A percentile compares a stretch with the other conserved stretches of the same genome.
Conservation (phyloP, 2,888 invertebrate species). For the Cyrtodaria siliqua region DNA sequence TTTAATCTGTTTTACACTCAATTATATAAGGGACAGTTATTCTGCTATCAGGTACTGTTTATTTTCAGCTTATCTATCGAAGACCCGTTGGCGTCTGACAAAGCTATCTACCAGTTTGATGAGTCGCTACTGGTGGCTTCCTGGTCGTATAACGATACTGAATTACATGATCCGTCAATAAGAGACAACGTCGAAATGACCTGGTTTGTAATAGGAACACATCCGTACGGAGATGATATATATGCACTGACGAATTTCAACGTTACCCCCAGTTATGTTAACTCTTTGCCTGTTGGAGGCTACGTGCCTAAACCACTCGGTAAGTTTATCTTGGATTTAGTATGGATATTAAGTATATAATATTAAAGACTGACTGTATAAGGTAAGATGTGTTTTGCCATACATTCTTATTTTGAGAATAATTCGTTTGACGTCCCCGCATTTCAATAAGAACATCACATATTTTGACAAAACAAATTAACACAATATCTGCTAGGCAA, state of each 20-base stretch:
- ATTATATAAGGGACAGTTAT: too few relatives aligned
- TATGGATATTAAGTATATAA: too few relatives aligned
- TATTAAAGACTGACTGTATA: too few relatives aligned
- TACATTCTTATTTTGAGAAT: too few relatives aligned
- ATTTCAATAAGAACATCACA: too few relatives aligned
- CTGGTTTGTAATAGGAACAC: conserved; percentile 55
- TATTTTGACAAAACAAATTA: too few relatives aligned
- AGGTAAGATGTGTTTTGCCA: too few relatives aligned
- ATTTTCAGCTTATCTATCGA: neutral
- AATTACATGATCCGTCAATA: neutral
- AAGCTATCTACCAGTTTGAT: neutral
- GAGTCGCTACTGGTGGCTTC: neutral
- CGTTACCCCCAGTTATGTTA: neutral
- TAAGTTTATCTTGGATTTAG: too few relatives aligned
- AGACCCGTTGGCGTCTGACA: neutral
- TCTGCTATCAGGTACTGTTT: too few relatives aligned
- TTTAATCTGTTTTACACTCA: too few relatives aligned
- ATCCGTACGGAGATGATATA: conserved; percentile 52
- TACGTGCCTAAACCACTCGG: neutral
- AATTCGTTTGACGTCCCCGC: too few relatives aligned
- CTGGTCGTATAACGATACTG: conserved; percentile 6
- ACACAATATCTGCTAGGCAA: too few relatives aligned
- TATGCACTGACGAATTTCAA: conserved; percentile 3
- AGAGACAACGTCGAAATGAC: conserved; percentile 15
- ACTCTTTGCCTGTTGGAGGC: neutral